phyloP scores from a whole-genome alignment of 2,113 vertebrate species.

The Nothobranchius furzeri region DNA sequence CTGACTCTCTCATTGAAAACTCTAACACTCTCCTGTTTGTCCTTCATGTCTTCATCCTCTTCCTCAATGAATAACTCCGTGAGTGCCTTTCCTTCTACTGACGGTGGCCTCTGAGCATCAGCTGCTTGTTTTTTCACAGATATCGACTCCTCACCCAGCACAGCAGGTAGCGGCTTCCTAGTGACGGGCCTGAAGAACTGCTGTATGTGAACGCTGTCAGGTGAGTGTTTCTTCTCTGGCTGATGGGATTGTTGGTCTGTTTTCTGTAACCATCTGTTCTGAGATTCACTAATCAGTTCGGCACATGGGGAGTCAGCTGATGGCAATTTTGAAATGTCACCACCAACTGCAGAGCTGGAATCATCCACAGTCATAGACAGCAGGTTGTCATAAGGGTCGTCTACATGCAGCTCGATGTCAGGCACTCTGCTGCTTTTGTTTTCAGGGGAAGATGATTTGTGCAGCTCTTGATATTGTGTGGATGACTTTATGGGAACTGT shows the following conservation, averaged over 20 bases:
- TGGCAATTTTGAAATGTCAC: slow-evolving; percentile 4
- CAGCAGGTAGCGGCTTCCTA: slow-evolving; percentile 61
- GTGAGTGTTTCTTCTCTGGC: not conserved
- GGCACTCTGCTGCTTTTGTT: slow-evolving; percentile 38
- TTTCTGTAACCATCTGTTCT: slow-evolving; percentile 7
- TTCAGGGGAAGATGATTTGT: slow-evolving; percentile 1
- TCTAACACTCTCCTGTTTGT: slow-evolving; percentile 60
- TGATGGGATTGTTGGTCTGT: slow-evolving; percentile 15
- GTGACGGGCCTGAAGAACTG: slow-evolving; percentile 55
- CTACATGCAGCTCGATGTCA: slow-evolving; percentile 28
- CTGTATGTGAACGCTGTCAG: slow-evolving; percentile 34
- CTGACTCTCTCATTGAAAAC: slow-evolving; percentile 68
- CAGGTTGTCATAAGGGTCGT: slow-evolving; percentile 70
- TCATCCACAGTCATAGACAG: slow-evolving; percentile 49
- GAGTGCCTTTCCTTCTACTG: slow-evolving; percentile 62
- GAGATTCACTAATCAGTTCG: not conserved
- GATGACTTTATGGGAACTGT: slow-evolving; percentile 17
- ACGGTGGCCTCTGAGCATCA: slow-evolving; percentile 37
- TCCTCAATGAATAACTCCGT: slow-evolving; percentile 88
- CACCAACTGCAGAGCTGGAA: slow-evolving; percentile 49
- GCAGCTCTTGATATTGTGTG: slow-evolving; percentile 11
- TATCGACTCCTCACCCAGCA: slow-evolving; percentile 52
- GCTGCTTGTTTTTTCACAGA: slow-evolving; percentile 32
- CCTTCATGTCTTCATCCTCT: slow-evolving; percentile 73
- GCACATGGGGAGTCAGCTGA: slow-evolving; percentile 3